phyloP scores from a whole-genome alignment of 2,888 invertebrate genomes.

The Meghimatium bilineatum region DNA sequence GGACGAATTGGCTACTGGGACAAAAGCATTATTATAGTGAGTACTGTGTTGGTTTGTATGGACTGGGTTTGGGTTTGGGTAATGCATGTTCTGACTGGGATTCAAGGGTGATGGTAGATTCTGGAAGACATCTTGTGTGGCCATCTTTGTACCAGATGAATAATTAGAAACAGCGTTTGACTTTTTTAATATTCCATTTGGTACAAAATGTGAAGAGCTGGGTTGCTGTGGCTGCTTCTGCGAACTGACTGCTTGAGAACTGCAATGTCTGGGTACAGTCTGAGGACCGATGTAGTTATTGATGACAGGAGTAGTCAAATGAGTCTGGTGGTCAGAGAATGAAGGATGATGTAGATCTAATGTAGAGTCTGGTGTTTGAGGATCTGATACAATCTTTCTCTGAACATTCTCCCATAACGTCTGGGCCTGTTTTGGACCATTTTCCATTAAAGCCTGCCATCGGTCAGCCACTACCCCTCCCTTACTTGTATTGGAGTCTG shows the following conservation, averaged over 20 bases:
- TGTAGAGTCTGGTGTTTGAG: conserved; percentile 40
- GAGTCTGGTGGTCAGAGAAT: neutral
- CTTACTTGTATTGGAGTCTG: conserved; percentile 39
- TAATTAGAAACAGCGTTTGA: neutral
- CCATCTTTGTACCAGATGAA: neutral
- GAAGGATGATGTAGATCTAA: conserved; percentile 15
- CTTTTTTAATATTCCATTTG: conserved; percentile 41
- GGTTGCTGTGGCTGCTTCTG: neutral
- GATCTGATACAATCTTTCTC: conserved; percentile 44
- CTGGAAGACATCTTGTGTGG: neutral
- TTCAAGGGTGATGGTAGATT: conserved; percentile 14
- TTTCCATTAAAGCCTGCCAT: conserved; percentile 40
- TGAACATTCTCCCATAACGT: conserved; percentile 49
- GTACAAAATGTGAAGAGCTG: conserved; percentile 8
- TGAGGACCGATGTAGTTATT: neutral
- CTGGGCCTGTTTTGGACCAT: conserved; percentile 32
- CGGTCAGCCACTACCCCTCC: conserved; percentile 21
- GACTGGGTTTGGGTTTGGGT: conserved; percentile 33
- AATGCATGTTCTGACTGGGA: conserved; percentile 5
- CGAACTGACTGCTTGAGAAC: conserved; percentile 8
- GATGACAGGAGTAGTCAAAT: neutral
- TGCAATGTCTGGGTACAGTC: neutral
- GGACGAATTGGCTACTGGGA: conserved; percentile 42
- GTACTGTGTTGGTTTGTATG: neutral
- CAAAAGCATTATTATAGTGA: conserved; percentile 20